Conservation (phyloP, 2,797 vertebrate species). For the Manis pentadactyla region DNA sequence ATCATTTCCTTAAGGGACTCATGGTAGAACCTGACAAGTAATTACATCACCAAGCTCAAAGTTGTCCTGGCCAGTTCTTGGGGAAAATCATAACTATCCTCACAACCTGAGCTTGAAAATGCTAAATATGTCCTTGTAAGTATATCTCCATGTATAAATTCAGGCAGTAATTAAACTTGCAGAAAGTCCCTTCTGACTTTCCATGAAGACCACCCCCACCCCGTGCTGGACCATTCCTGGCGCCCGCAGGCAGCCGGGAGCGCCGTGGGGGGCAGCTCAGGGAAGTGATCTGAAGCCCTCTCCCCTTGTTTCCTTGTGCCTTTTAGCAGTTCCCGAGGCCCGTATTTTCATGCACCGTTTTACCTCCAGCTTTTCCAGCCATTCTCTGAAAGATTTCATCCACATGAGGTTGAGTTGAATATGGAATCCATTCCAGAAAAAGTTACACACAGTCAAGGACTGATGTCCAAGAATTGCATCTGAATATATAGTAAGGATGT, state of each 20-base stretch:
- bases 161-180: neutral
- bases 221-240: rapidly evolving
- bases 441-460: neutral
- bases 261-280: neutral
- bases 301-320: neutral
- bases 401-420: neutral
- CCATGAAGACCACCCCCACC: rapidly evolving
- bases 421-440: neutral
- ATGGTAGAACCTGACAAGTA: neutral
- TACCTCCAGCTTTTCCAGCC: neutral
- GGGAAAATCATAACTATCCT: neutral
- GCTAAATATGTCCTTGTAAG: neutral
- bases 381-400: neutral
- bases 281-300: neutral
- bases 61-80: neutral
- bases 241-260: rapidly evolving
- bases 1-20: neutral
- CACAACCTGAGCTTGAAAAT: neutral
- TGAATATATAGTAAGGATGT: neutral
- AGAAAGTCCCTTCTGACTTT: neutral
- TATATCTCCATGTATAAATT: neutral
- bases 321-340: too few relatives aligned
- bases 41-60: neutral
- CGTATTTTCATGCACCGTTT: rapidly evolving
- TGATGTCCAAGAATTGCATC: neutral